Evolutionary conservation across 2,113 vertebrate genomes (phyloP).

Genomic region (Brachyhypopomus occidentalis): DNA sequence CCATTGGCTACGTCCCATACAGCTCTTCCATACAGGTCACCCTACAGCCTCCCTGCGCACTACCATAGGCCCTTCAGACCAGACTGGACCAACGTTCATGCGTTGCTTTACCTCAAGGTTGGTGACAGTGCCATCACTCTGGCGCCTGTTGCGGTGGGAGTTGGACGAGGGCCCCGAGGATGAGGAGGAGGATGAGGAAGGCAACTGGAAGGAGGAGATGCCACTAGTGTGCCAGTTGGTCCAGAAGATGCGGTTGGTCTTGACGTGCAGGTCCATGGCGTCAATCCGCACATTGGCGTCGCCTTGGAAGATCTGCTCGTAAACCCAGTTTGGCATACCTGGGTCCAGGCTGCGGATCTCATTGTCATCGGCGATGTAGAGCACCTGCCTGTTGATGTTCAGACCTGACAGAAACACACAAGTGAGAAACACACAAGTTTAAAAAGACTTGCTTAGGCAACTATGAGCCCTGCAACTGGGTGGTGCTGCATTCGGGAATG

Average conservation of each 20-base stretch:
- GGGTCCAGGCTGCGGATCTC: slow-evolving; percentile 96
- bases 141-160: slow-evolving; percentile 84
- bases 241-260: slow-evolving; percentile 94
- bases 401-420: slow-evolving; percentile 62
- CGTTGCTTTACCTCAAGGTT: slow-evolving; percentile 82
- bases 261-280: slow-evolving; percentile 93
- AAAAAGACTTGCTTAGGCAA: no score
- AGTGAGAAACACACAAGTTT: not conserved
- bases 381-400: slow-evolving; percentile 80
- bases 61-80: no score
- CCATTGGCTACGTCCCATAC: no score
- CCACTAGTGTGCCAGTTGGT: slow-evolving; percentile 96
- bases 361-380: slow-evolving; percentile 96
- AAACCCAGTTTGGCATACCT: slow-evolving; percentile 89
- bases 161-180: slow-evolving; percentile 68
- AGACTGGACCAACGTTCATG: not conserved
- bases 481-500: no score
- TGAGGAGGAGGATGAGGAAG: slow-evolving; percentile 64
- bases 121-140: slow-evolving; percentile 82
- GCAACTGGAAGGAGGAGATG: slow-evolving; percentile 91
- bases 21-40: no score
- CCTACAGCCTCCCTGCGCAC: no score
- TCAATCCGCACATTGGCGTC: slow-evolving; percentile 92
- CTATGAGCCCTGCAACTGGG: not conserved
- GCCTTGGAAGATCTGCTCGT: slow-evolving; percentile 94